Percentiles rank a stretch among this genome's conserved stretches.
Evolutionary conservation across 2,888 invertebrate species (phyloP).

Genomic region (Xanthia togata): DNA sequence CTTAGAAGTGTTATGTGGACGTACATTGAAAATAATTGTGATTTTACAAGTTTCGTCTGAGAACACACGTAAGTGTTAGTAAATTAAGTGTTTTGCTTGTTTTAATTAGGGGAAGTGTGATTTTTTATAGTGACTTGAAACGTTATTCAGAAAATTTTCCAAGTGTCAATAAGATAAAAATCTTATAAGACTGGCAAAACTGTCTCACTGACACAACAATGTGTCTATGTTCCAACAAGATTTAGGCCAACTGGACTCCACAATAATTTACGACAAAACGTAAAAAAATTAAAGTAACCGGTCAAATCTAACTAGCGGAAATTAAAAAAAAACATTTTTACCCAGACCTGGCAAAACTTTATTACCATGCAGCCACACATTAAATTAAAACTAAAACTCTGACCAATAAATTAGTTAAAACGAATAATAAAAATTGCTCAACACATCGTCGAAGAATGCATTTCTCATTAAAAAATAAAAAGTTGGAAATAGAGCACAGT

Average conservation of each 20-base stretch:
- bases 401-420: conserved; percentile 42
- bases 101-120: conserved; percentile 57
- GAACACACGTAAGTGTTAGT: conserved; percentile 78
- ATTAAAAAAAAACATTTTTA: conserved; percentile 3
- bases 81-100: conserved; percentile 54
- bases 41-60: conserved; percentile 69
- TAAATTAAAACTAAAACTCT: conserved; percentile 35
- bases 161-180: conserved; percentile 44
- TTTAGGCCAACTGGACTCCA: conserved; percentile 40
- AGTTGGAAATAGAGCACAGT: conserved; percentile 65
- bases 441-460: conserved; percentile 62
- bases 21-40: conserved; percentile 75
- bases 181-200: conserved; percentile 52
- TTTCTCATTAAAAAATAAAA: conserved; percentile 74
- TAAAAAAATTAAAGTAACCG: neutral
- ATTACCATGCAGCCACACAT: conserved; percentile 19
- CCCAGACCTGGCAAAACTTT: conserved; percentile 29
- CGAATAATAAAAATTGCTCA: conserved; percentile 45
- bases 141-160: conserved; percentile 3
- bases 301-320: neutral
- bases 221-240: conserved; percentile 48
- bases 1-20: conserved; percentile 79
- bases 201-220: conserved; percentile 8
- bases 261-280: neutral
- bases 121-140: conserved; percentile 38